Evolutionary conservation across 2,113 vertebrate genomes (phyloP), one percentile per base, ranked within the genome.

Genomic region (Leucopsar rothschildi): DNA sequence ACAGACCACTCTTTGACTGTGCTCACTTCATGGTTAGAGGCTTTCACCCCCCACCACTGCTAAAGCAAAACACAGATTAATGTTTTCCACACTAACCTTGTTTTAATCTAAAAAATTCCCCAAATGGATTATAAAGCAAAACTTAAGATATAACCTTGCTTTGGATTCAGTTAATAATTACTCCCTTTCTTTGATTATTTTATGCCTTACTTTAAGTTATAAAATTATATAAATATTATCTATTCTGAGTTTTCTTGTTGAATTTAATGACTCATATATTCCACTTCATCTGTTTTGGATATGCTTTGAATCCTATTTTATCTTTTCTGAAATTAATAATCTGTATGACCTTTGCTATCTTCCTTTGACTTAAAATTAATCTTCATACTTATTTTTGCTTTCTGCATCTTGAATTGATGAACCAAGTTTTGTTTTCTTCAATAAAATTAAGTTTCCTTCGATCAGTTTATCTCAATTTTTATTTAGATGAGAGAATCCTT

Each of bases 301-400:
- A n/a, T 60, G 44, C 11, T 78, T 66, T 37, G 19, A 91, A 89
- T 92, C 49, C 31, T 81, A 27, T 86, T 87, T 88, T 68, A 88
- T 68, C 19, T 49, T 90, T 87, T 82, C 66, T 87, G 35, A 90
- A 88, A 91, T 86, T 70, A 93, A 86, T 90, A 93, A 88, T 56
- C 21, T 73, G 2, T 47, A 57, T 71, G 42, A 83, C 27, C 33
- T 76, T 57, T 71, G 27, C n/a, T 72, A 73, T 22, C 47, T 93
- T 82, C 71, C 37, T 71, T 87, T 69, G 9, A 77, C 23, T 86
- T 80, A 59, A 90, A 91, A 59, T 6, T 77, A 82, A 80, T 90
- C 47, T 85, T 70, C 55, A 37, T 39, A 23, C 44, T 18, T 92
- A 7, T 42, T 91, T 95, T 89, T 85, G 10, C 66, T 80, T 72